Conservation (phyloP, 2,888 invertebrate species). For the Spodoptera littoralis region DNA sequence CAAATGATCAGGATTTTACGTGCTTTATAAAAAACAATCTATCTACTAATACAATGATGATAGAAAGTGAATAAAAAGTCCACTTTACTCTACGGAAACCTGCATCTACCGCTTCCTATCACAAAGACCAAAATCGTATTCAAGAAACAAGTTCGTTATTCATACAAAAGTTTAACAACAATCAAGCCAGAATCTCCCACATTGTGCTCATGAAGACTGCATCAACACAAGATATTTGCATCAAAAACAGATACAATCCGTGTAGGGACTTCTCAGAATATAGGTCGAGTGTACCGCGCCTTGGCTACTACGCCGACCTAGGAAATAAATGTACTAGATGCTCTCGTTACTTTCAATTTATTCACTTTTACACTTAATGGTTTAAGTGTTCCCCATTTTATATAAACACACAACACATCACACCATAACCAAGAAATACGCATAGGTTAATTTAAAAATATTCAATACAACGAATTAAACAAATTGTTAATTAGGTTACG, state of each 20-base stretch:
- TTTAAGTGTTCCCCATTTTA: no score
- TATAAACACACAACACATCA: no score
- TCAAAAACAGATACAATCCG: constrained; percentile 76
- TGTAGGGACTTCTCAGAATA: constrained; percentile 68
- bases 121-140: not conserved
- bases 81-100: no score
- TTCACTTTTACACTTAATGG: constrained; percentile 19
- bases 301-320: constrained; percentile 44
- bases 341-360: constrained; percentile 22
- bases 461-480: no score
- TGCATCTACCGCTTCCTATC: no score
- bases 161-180: constrained; percentile 48
- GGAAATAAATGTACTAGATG: constrained; percentile 40
- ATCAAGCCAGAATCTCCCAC: constrained; percentile 33
- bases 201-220: constrained; percentile 59
- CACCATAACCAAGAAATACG: no score
- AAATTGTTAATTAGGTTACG: no score
- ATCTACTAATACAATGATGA: no score
- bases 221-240: constrained; percentile 68
- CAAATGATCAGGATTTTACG: no score
- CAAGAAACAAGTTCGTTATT: constrained; percentile 10
- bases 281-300: constrained; percentile 73
- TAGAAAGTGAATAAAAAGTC: no score
- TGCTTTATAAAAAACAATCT: no score
- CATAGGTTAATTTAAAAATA: no score